These are phyloP conservation scores for Plectropomus leopardus DNA, from an alignment of 2,113 vertebrate species.

Conservation along the genomic window DNA sequence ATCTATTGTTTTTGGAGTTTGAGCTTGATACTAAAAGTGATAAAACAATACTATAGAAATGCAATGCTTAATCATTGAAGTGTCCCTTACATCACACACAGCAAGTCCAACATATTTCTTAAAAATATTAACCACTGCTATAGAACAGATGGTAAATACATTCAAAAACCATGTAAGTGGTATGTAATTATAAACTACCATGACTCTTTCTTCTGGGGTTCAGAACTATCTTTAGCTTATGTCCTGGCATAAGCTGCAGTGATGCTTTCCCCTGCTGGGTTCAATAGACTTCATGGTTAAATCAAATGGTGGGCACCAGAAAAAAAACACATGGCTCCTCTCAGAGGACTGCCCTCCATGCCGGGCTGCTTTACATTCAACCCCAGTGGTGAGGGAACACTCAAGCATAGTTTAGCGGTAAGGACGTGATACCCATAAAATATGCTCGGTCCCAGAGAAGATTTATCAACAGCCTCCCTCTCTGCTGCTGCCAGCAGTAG, in stretches of 20 bases:
- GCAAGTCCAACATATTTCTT: not conserved
- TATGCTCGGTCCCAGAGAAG: constrained; percentile 43
- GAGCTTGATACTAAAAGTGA: not conserved
- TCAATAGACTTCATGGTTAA: constrained; percentile 7
- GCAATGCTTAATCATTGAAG: not conserved
- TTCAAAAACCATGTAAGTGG: not conserved
- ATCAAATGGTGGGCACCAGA: constrained; percentile 43
- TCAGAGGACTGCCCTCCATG: constrained; percentile 17
- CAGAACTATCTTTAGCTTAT: constrained; percentile 9
- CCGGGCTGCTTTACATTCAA: constrained; percentile 62
- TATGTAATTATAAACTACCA: not conserved
- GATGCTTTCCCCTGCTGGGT: not conserved
- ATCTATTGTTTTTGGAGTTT: not conserved
- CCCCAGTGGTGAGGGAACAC: constrained; percentile 48
- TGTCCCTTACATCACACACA: not conserved
- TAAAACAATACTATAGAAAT: not conserved
- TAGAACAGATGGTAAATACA: not conserved
- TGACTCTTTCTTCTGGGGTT: not conserved
- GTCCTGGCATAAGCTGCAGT: not conserved
- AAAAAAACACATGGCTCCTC: constrained; percentile 19
- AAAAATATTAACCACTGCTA: not conserved
- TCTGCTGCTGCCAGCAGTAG: constrained; percentile 63
- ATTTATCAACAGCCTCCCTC: constrained; percentile 68
- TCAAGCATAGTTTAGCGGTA: constrained; percentile 66
- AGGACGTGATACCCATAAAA: constrained; percentile 72